Base-by-base conservation (phyloP, 2,797 vertebrate species). In the Aeoliscus strigatus region DNA sequence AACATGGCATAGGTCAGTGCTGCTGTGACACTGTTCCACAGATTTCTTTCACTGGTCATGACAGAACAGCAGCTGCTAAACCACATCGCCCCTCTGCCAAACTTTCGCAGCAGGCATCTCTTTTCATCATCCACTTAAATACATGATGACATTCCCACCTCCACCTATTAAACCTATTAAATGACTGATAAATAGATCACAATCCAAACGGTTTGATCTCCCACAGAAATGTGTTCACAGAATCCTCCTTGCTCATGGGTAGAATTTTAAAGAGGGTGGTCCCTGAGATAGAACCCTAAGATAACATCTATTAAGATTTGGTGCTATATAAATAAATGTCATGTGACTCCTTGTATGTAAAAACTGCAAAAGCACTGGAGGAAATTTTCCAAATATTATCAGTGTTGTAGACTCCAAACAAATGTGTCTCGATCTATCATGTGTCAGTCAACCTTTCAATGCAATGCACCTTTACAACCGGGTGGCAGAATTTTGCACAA, bases 191-290 rank as follows among this genome's bases (percentile, higher is more conserved):
- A n/a, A n/a, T n/a, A n/a, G n/a, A n/a, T n/a, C n/a, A 30, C 67
- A 73, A 61, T 65, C 56, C 17, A 34, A 14, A 38, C 2, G 33
- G 37, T 41, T 35, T 49, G 14, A 38, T 14, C 15, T 30, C 50
- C 8, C 12, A 6, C 1, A 13, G 9, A 24, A 40, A 47, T 35
- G 8, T 5, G 6, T 14, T 15, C 24, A 21, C 18, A 3, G 6
- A 21, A 21, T 21, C 18, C 18, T 21, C 18, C 18, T 21, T 21
- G 18, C 18, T 21, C 18, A 21, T 21, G 18, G 18, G 18, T 3
- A 6, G 6, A 21, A 21, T 21, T 21, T 21, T 3, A 21, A 21
- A 21, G 18, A 21, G 18, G 3, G 18, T 21, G 18, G 18, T 21
- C 18, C 18, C 3, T 21, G 18, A 3, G 18, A 21, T 6, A 21